A percentile compares a stretch with the other conserved stretches of the same genome.
Conservation (phyloP, 2,797 vertebrate species). For the Caiman crocodilus region DNA sequence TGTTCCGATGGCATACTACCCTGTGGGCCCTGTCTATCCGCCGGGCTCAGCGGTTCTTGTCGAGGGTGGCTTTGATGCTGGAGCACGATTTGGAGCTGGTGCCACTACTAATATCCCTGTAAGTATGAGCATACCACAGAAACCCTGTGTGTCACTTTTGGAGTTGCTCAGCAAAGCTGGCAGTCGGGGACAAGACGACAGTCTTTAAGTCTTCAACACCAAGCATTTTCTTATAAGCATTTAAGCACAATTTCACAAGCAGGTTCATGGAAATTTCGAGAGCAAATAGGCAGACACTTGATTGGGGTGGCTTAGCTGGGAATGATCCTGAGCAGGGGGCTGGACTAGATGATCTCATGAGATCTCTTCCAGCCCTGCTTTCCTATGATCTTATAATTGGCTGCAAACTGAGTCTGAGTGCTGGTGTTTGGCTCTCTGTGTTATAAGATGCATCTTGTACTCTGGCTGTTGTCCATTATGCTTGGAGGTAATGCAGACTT, state of each 20-base stretch:
- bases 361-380: too few species aligned
- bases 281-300: too few species aligned
- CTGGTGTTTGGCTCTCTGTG: accelerated
- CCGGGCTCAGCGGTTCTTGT: conserved; percentile 92
- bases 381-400: too few species aligned
- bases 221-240: too few species aligned
- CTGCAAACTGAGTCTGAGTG: too few species aligned
- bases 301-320: too few species aligned
- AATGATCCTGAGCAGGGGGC: too few species aligned
- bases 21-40: conserved; percentile 91
- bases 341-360: too few species aligned
- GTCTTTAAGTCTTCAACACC: neutral
- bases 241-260: too few species aligned
- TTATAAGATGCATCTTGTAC: neutral
- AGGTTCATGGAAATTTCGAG: too few species aligned
- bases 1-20: conserved; percentile 95
- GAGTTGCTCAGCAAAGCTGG: accelerated
- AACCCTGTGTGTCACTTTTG: accelerated
- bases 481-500: too few species aligned
- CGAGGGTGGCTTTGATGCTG: conserved; percentile 91
- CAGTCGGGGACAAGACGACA: accelerated
- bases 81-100: conserved; percentile 91
- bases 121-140: conserved; percentile 71
- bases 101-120: conserved; percentile 90
- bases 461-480: neutral